A percentile compares a stretch with the other conserved stretches of the same genome.
Evolutionary conservation across 2,888 invertebrate species (phyloP).

Genomic region (Archaeoteleia sp.): DNA sequence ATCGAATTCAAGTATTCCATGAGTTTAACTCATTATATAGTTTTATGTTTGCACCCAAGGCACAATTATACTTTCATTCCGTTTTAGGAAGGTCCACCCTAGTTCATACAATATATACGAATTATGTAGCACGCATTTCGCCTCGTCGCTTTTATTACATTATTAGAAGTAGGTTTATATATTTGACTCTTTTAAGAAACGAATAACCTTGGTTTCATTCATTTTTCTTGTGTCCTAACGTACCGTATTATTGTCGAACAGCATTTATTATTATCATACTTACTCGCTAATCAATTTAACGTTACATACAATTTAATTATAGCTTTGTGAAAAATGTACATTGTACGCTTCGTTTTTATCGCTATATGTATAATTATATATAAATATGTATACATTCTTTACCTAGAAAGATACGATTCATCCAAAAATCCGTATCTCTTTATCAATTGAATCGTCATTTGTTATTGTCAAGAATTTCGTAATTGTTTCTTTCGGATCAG

Average conservation of each 20-base stretch:
- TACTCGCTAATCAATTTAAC: conserved; percentile 57
- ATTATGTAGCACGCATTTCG: conserved; percentile 36
- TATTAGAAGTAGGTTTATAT: conserved; percentile 30
- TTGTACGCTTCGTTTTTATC: conserved; percentile 54
- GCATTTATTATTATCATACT: conserved; percentile 66
- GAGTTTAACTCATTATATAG: conserved; percentile 54
- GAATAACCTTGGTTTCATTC: conserved; percentile 46
- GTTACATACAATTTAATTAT: conserved; percentile 65
- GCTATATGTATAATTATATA: conserved; percentile 39
- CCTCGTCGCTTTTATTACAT: conserved; percentile 18
- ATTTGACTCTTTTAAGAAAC: conserved; percentile 45
- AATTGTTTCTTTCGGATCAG: conserved; percentile 14
- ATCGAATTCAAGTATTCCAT: too few species aligned
- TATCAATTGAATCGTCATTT: conserved; percentile 47
- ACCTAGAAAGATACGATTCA: conserved; percentile 8
- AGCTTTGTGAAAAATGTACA: conserved; percentile 74
- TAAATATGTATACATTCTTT: conserved; percentile 39
- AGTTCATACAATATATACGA: conserved; percentile 33
- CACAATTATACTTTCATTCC: conserved; percentile 74
- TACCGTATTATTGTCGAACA: conserved; percentile 74
- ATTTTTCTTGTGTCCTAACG: conserved; percentile 58
- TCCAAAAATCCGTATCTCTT: conserved; percentile 18
- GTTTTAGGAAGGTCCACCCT: conserved; percentile 66
- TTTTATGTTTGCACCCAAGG: conserved; percentile 72
- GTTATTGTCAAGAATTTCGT: conserved; percentile 56